A percentile compares a stretch with the other conserved stretches of the same genome.
Conservation (phyloP, 2,888 invertebrate species). For the Erebia epiphron region DNA sequence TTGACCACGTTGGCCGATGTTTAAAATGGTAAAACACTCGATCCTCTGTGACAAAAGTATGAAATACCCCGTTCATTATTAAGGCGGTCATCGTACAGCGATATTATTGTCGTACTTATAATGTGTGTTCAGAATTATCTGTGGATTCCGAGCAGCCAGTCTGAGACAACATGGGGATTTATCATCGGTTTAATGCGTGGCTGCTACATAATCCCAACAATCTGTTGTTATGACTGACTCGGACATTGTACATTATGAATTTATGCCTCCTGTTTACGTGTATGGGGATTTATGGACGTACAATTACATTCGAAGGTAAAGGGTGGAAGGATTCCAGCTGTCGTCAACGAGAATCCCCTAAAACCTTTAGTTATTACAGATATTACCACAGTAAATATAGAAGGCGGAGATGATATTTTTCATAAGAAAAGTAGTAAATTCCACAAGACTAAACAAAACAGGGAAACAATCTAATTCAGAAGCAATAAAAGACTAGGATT, state of each 20-base stretch:
- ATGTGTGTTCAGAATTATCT: constrained; percentile 47
- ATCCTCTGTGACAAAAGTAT: background rate
- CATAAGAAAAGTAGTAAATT: constrained; percentile 1
- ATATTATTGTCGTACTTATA: constrained; percentile 27
- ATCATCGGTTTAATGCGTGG: constrained; percentile 48
- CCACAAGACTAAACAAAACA: constrained; percentile 11
- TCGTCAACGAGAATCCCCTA: background rate
- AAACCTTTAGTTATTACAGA: background rate
- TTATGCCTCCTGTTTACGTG: constrained; percentile 38
- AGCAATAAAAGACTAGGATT: constrained; percentile 43
- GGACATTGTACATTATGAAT: constrained; percentile 43
- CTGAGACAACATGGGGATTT: constrained; percentile 49
- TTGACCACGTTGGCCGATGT: too few species aligned
- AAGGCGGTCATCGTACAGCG: background rate
- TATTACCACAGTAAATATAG: background rate
- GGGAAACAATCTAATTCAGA: constrained; percentile 20
- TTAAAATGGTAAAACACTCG: too few species aligned
- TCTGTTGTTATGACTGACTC: constrained; percentile 49
- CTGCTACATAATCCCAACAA: constrained; percentile 47
- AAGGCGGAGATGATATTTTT: background rate
- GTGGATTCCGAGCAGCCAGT: constrained; percentile 50
- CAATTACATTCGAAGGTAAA: constrained; percentile 20
- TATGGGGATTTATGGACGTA: constrained; percentile 24
- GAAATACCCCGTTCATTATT: background rate
- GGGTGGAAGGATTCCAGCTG: constrained; percentile 3